Base-by-base conservation (phyloP, 2,888 invertebrate species). In the Bellardia bayeri region DNA sequence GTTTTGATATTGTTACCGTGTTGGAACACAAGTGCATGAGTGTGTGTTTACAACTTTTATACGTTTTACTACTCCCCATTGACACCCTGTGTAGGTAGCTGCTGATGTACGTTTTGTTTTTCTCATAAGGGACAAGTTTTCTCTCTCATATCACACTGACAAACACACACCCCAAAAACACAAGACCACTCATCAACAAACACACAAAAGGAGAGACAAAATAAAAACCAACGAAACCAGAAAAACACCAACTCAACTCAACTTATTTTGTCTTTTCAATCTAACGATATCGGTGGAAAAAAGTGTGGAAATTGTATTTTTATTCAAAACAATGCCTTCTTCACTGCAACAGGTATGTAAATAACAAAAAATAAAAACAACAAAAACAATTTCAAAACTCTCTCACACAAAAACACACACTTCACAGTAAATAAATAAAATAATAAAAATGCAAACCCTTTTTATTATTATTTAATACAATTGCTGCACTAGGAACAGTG, bases 301-400 rank as follows among this genome's bases (percentile, higher is more conserved):
- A 92, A 91, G 91, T 91, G 92, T 91, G 92, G 92, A 91, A 92
- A 92, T 92, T 92, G 92, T 92, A 92, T 92, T 92, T 91, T 92
- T 92, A 92, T 92, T 92, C 92, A 92, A 93, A 93, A 92, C 92
- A 92, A 93, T 93, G 93, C 92, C 93, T 90, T 91, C 93, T 90
- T 91, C 91, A 90, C 91, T 93, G 93, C 93, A 93, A 93, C 93
- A 93, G 93, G 93, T 93, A 93, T 92, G 93, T 92, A 91, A 92
- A 92, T 92, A 92, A 91, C 90, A 91, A 91, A 91, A 91, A 88
- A 86, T 79, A 30, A 49, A 69, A 82, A 58, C 40, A 74, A 30
- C 76, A 69, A 79, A 71, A 82, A 16, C 54, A 68, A 74, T 37
- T 40, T 23, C 14, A 75, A 75, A 74, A 37, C 51, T 40, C 40